phyloP scores from a whole-genome alignment of 2,797 vertebrate genomes.

The Okamejei kenojei region DNA sequence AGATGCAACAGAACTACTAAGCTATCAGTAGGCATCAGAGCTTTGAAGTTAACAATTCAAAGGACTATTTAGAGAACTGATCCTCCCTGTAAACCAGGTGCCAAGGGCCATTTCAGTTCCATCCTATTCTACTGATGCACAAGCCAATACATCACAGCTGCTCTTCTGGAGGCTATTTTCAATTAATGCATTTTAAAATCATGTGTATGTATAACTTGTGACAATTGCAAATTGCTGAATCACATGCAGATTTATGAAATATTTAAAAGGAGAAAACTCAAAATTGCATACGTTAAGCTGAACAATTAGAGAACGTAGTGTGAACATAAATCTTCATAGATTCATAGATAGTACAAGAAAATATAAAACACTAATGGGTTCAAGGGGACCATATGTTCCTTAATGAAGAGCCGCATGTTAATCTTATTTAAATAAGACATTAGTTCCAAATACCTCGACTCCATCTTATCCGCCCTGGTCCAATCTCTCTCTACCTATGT shows the following conservation, averaged over 20 bases:
- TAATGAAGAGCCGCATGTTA: not conserved
- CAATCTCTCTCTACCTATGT: no score
- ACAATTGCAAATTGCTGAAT: not conserved
- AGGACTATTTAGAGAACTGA: not conserved
- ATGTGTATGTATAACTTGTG: not conserved
- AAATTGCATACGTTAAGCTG: not conserved
- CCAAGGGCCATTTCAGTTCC: not conserved
- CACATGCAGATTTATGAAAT: not conserved
- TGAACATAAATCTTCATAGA: not conserved
- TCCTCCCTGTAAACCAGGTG: not conserved
- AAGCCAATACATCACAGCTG: not conserved
- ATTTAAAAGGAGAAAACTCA: not conserved
- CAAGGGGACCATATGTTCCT: not conserved
- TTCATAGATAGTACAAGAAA: no score
- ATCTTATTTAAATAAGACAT: no score
- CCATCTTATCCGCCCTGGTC: no score
- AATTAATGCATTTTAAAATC: not conserved
- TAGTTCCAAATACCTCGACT: no score
- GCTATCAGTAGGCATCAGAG: not conserved
- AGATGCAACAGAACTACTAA: not conserved
- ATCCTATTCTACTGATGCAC: not conserved
- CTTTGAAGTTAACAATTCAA: not conserved
- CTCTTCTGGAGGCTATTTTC: not conserved
- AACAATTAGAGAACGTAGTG: not conserved
- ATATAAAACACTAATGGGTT: not conserved